These are phyloP conservation scores for Apogon talboti DNA, from an alignment of 2,797 vertebrate genomes.

Conservation along the genomic window DNA sequence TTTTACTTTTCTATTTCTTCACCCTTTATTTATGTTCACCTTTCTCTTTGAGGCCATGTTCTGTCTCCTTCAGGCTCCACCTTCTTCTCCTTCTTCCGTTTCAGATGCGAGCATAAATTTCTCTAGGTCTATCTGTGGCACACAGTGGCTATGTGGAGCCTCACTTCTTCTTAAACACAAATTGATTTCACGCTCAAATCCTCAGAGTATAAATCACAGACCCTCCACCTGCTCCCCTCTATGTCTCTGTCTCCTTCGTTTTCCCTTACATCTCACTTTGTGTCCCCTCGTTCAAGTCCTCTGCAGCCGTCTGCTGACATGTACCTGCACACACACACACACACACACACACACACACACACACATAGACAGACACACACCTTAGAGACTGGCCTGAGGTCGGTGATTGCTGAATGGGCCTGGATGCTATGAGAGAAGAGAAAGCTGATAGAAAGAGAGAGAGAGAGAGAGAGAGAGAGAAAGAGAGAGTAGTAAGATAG, in stretches of 20 bases:
- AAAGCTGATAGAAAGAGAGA: conserved; percentile 4
- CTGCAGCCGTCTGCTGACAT: conserved; percentile 19
- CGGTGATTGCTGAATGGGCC: conserved; percentile 43
- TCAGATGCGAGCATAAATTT: conserved; percentile 56
- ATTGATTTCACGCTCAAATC: conserved; percentile 71
- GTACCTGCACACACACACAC: conserved; percentile 8
- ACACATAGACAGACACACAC: conserved; percentile 10
- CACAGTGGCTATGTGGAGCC: conserved; percentile 39
- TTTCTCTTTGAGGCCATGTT: conserved; percentile 3
- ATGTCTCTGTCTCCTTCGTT: conserved; percentile 24
- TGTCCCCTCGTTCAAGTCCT: conserved; percentile 8
- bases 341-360: conserved; percentile 12
- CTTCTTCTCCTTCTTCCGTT: conserved; percentile 27
- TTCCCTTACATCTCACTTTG: conserved; percentile 43
- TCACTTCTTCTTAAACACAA: conserved; percentile 64
- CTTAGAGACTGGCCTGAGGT: conserved; percentile 23
- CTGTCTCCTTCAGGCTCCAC: conserved; percentile 38
- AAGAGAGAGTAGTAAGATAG: conserved; percentile 19
- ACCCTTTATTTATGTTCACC: neutral
- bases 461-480: too few species aligned
- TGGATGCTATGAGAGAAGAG: conserved; percentile 35
- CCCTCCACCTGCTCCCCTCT: conserved; percentile 56
- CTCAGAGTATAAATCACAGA: conserved; percentile 58
- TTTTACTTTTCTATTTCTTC: neutral
- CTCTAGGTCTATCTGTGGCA: conserved; percentile 58